Evolutionary conservation across 2,113 vertebrate genomes (phyloP).

Genomic region (Paradoxurus hermaphroditus): DNA sequence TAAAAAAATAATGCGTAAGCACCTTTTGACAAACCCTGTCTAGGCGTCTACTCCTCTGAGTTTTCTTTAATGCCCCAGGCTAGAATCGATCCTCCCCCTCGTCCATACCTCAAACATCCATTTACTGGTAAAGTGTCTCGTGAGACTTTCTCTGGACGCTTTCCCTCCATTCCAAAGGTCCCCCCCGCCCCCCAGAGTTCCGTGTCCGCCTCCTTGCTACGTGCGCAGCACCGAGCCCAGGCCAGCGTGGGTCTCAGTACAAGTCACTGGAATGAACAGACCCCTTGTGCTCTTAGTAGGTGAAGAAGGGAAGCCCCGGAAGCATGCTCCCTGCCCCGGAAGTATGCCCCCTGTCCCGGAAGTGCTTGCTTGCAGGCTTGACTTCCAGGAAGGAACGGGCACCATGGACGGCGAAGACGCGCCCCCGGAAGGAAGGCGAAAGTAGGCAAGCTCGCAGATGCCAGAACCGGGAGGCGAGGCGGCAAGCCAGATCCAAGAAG

Average conservation of each 20-base stretch:
- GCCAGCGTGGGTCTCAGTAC: neutral
- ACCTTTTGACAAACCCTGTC: neutral
- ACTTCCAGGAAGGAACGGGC: rapidly evolving
- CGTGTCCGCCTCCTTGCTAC: neutral
- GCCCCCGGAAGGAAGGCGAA: rapidly evolving
- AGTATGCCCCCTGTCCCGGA: neutral
- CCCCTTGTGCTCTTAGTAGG: neutral
- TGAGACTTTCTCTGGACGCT: neutral
- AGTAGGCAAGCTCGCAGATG: neutral
- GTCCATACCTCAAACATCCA: too few species aligned
- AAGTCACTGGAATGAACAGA: neutral
- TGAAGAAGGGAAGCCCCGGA: neutral
- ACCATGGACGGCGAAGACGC: neutral
- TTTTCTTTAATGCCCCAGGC: neutral
- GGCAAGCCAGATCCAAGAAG: neutral
- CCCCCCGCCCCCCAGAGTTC: neutral
- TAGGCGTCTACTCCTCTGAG: neutral
- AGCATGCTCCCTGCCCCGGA: neutral
- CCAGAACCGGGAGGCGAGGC: neutral
- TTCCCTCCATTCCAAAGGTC: too few species aligned
- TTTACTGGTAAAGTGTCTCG: too few species aligned
- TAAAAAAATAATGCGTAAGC: neutral
- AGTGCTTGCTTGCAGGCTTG: neutral
- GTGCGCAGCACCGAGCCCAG: neutral
- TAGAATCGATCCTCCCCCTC: neutral